These are phyloP conservation scores for Melanaphis sacchari DNA, from an alignment of 1,140 invertebrate genomes.

Conservation along the genomic window DNA sequence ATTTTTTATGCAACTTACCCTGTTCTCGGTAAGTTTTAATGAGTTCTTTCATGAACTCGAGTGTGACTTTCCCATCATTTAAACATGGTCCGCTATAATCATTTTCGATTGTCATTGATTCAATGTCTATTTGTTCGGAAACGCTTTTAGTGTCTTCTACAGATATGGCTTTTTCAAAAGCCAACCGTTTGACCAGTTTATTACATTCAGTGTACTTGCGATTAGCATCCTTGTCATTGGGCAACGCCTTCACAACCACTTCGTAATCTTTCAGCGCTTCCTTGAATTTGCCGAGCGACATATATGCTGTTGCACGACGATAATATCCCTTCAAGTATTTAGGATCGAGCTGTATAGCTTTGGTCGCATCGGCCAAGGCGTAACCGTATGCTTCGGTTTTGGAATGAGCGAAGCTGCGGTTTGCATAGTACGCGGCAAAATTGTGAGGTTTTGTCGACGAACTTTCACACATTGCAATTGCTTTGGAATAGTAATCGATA, in stretches of 20 bases:
- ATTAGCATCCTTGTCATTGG: constrained; percentile 93
- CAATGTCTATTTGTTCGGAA: constrained; percentile 86
- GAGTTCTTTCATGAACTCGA: constrained; percentile 83
- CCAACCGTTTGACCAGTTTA: constrained; percentile 93
- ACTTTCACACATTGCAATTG: constrained; percentile 85
- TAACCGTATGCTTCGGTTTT: constrained; percentile 93
- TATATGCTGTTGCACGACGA: constrained; percentile 92
- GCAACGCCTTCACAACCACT: constrained; percentile 87
- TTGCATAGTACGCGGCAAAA: constrained; percentile 87
- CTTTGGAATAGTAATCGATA: constrained; percentile 88
- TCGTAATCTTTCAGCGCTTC: constrained; percentile 95
- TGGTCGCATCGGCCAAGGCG: constrained; percentile 89
- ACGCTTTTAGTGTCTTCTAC: constrained; percentile 89
- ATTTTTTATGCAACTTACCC: constrained; percentile 94
- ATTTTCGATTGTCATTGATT: constrained; percentile 92
- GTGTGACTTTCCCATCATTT: constrained; percentile 87
- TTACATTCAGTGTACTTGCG: constrained; percentile 93
- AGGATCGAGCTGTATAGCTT: constrained; percentile 88
- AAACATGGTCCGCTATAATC: constrained; percentile 92
- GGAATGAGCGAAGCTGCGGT: constrained; percentile 94
- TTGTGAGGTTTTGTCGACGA: constrained; percentile 69
- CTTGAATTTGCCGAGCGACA: constrained; percentile 98
- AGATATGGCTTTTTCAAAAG: constrained; percentile 97
- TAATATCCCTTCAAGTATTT: constrained; percentile 94
- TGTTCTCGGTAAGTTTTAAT: constrained; percentile 91